Base-by-base conservation (phyloP, 2,888 invertebrate species). In the Drosophila flavopinicola region DNA sequence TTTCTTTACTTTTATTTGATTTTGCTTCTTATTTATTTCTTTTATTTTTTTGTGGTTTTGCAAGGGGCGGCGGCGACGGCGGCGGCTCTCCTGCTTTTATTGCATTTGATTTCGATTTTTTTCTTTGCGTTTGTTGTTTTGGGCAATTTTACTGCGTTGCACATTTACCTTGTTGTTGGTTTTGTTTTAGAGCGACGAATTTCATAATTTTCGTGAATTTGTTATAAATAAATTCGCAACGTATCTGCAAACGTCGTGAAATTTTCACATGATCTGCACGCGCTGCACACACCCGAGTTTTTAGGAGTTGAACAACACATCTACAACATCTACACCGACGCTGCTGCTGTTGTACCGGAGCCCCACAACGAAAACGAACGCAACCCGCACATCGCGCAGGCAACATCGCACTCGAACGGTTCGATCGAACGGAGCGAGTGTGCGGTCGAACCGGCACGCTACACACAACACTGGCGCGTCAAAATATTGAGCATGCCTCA, bases 231-330 rank as follows among this genome's bases (percentile, higher is more conserved):
- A 85, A 83, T 83, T 79, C 72, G 79, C 83, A 82, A 66, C 78
- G 78, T 82, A 66, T 75, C 63, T 75, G 73, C 79, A 82, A 86
- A 78, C 61, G 66, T 67, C 66, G 84, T 70, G 59, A 69, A 77
- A 70, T 74, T 83, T 84, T 86, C 80, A 80, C 79, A 80, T 86
- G 60, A 78, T 86, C 86, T 80, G 78, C 82, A 66, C 73, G 79
- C 75, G 70, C 71, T 64, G 64, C 85, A 78, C 70, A 87, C 85
- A 82, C 85, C 83, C 76, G 87, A 78, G 78, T 86, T 87, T 83
- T 87, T 70, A 66, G 80, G 71, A 80, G 64, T 82, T 74, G 51
- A 79, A 69, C 71, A 72, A 68, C 61, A 61, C 67, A 72, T 68
- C 71, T 64, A 72, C 60, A 58, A 57, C 54, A 76, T 66, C 59